These are phyloP conservation scores for Jacana jacana DNA, from an alignment of 2,113 vertebrate species.

Conservation along the genomic window DNA sequence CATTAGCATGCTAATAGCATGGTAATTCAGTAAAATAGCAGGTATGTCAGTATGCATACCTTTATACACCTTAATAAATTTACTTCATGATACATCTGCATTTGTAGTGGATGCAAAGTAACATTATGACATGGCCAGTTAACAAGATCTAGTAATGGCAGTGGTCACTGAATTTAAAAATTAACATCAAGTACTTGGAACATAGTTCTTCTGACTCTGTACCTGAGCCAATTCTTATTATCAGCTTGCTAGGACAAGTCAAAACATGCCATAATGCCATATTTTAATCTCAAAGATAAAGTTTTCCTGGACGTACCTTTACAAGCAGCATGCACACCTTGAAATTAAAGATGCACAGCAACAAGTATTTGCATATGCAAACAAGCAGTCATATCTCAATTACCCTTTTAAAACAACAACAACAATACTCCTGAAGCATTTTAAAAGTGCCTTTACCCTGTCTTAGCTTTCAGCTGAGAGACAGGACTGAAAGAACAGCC, in stretches of 20 bases:
- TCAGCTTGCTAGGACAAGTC: background rate
- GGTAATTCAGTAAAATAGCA: no score
- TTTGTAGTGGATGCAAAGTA: background rate
- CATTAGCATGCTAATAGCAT: no score
- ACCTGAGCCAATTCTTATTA: background rate
- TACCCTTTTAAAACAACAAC: background rate
- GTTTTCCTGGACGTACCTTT: background rate
- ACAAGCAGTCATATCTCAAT: background rate
- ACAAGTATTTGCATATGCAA: background rate
- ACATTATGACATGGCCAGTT: background rate
- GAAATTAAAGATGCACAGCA: background rate
- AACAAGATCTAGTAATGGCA: background rate
- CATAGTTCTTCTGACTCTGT: background rate
- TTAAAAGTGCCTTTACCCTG: background rate
- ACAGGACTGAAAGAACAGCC: background rate
- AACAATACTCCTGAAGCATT: background rate
- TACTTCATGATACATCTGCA: background rate
- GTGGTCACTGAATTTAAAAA: background rate
- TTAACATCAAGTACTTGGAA: background rate
- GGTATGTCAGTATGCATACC: background rate
- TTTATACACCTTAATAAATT: background rate
- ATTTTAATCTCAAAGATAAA: background rate
- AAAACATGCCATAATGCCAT: background rate
- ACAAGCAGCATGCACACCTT: background rate
- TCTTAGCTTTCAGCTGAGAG: background rate